Percentiles rank a stretch among this genome's conserved stretches.
Evolutionary conservation across 2,797 vertebrate genomes (phyloP).

Genomic region (Fistularia commersonii): DNA sequence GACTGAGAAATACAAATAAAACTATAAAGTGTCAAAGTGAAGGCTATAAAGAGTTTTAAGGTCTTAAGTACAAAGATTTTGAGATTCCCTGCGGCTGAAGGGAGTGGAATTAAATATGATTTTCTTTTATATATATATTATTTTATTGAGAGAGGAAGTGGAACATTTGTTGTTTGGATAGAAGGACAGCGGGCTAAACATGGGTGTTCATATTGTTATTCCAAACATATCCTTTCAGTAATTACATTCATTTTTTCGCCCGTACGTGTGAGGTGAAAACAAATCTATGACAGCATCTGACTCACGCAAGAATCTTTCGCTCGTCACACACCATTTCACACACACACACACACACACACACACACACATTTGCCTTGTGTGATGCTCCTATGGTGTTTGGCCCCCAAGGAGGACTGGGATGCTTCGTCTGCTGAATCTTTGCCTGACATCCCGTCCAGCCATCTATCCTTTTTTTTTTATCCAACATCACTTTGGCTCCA

Average conservation of each 20-base stretch:
- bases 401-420: too few relatives aligned
- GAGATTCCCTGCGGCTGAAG: neutral
- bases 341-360: slow-evolving; percentile 13
- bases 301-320: too few relatives aligned
- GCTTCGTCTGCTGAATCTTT: too few relatives aligned
- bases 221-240: slow-evolving; percentile 61
- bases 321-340: neutral
- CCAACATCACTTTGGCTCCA: too few relatives aligned
- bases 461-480: too few relatives aligned
- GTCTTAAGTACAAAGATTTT: too few relatives aligned
- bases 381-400: too few relatives aligned
- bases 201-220: slow-evolving; percentile 60
- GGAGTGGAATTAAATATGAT: neutral
- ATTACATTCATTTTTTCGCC: slow-evolving; percentile 38
- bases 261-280: neutral
- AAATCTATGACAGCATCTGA: too few relatives aligned
- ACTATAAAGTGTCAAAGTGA: too few relatives aligned
- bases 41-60: too few relatives aligned
- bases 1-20: too few relatives aligned
- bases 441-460: too few relatives aligned
- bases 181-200: slow-evolving; percentile 53
- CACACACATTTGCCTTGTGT: neutral
- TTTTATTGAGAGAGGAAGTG: slow-evolving; percentile 5
- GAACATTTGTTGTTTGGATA: slow-evolving; percentile 11
- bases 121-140: slow-evolving; percentile 7